phyloP scores from a whole-genome alignment of 35 echinoderm and acorn worm genomes.

The Hemicentrotus pulcherrimus region DNA sequence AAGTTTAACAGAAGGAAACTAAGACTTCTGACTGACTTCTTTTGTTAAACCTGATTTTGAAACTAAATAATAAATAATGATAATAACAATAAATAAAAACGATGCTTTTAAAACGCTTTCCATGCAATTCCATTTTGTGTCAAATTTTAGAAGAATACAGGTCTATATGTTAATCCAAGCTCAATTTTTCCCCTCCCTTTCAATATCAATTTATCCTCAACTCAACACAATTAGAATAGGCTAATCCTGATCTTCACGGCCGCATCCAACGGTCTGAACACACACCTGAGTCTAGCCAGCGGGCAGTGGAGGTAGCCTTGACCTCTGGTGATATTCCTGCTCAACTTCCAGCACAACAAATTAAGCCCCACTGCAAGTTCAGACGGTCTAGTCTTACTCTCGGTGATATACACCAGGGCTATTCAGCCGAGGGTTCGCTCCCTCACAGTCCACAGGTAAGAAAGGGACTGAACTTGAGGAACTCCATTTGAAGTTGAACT shows the following conservation, averaged over 20 bases:
- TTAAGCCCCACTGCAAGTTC: slow-evolving; percentile 50
- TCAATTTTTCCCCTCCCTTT: background rate
- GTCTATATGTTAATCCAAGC: no score
- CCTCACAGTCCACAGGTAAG: background rate
- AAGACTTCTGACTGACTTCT: no score
- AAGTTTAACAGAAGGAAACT: no score
- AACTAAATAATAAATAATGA: no score
- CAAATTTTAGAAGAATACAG: no score
- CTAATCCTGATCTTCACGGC: background rate
- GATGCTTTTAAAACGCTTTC: no score
- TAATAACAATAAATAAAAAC: no score
- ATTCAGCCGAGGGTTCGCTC: background rate
- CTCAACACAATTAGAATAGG: background rate
- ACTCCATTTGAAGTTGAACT: background rate
- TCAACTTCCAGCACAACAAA: slow-evolving; percentile 51
- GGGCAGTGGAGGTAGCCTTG: slow-evolving; percentile 39
- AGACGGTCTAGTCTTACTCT: background rate
- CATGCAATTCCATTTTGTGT: no score
- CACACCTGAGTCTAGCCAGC: slow-evolving; percentile 36
- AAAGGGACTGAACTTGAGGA: background rate
- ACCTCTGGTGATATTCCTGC: slow-evolving; percentile 34
- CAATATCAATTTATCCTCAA: background rate
- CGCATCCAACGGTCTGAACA: background rate
- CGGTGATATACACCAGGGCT: background rate
- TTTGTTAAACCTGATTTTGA: no score